Evolutionary conservation across 1,140 invertebrate species (phyloP), one percentile per base, ranked within the genome.

Genomic region (Drosophila tropicalis): DNA sequence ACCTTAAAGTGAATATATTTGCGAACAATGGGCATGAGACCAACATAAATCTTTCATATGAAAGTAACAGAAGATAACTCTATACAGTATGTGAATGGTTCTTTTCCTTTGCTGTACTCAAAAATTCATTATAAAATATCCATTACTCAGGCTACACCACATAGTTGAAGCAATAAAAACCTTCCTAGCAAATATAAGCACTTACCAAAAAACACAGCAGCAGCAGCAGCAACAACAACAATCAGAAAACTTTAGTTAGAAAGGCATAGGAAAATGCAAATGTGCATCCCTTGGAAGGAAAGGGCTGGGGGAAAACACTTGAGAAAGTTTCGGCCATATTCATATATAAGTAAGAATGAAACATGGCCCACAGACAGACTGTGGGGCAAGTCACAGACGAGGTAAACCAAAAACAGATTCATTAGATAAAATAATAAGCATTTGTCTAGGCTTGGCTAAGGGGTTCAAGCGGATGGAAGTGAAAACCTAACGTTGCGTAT

Each of bases 361-460:
- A 17, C 63, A 15, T 34, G 32, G 12, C n/a, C 22, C 34, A 39
- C 25, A 29, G 29, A 5, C 12, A 34, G 9, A 40, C 19, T 39
- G n/a, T 17, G 2, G 58, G 19, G 19, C 9, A 19, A n/a, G 15
- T 51, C 36, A 36, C 44, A 62, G 25, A 56, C 22, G 58, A 71
- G 73, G 65, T 68, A 70, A 57, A 67, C 58, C 69, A 86, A 90
- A 84, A 90, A 84, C 81, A 89, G 84, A 89, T 89, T 89, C 84
- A 89, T 89, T 89, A 89, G 84, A 84, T 89, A 84, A 80, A 78
- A 89, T 89, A 89, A 89, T 89, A 89, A 83, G 81, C 76, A 78
- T 51, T 51, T 51, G 44, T 51, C 17, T 62, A 66, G 65, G 58
- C 58, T 47, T n/a, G 34, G n/a, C 68, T 58, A 62, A 47, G 22